Conservation (phyloP, 2,888 invertebrate genomes). For the Drosophila histrio region DNA sequence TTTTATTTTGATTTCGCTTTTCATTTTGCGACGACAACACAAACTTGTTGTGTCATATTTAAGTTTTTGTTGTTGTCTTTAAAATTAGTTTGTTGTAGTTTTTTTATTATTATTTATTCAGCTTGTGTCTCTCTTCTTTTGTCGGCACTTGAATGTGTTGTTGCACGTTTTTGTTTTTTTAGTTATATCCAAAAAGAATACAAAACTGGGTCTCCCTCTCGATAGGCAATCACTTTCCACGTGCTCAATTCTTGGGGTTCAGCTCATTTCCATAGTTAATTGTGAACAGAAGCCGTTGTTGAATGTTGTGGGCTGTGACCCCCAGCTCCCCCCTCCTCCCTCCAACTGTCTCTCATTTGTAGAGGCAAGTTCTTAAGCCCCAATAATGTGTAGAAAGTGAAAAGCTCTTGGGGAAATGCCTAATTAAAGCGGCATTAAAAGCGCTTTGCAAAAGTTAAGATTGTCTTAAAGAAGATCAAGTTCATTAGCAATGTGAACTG, state of each 20-base stretch:
- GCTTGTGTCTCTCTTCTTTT: conserved; percentile 3
- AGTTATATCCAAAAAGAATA: conserved; percentile 13
- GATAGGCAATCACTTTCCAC: conserved; percentile 69
- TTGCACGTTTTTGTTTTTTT: conserved; percentile 26
- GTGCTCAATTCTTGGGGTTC: conserved; percentile 54
- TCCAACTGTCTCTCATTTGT: conserved; percentile 20
- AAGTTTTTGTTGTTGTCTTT: conserved; percentile 21
- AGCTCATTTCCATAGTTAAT: conserved; percentile 69
- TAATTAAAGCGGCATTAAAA: conserved; percentile 8
- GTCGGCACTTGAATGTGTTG: conserved; percentile 2
- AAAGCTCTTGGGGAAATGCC: conserved; percentile 20
- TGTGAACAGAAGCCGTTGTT: conserved; percentile 22
- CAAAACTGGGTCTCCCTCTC: conserved; percentile 36
- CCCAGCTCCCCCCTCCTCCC: neutral
- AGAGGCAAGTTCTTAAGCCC: conserved; percentile 29
- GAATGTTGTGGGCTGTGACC: neutral
- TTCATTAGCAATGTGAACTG: conserved; percentile 6
- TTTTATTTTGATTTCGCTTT: conserved; percentile 63
- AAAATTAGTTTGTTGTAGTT: conserved; percentile 50
- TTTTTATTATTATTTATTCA: conserved; percentile 20
- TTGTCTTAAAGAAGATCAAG: conserved; percentile 9
- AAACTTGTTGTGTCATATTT: conserved; percentile 71
- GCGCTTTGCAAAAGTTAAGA: neutral
- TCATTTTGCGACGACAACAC: conserved; percentile 53
- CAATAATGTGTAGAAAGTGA: conserved; percentile 51